Base-by-base conservation (phyloP, 2,797 vertebrate genomes). In the Acanthurus tractus region DNA sequence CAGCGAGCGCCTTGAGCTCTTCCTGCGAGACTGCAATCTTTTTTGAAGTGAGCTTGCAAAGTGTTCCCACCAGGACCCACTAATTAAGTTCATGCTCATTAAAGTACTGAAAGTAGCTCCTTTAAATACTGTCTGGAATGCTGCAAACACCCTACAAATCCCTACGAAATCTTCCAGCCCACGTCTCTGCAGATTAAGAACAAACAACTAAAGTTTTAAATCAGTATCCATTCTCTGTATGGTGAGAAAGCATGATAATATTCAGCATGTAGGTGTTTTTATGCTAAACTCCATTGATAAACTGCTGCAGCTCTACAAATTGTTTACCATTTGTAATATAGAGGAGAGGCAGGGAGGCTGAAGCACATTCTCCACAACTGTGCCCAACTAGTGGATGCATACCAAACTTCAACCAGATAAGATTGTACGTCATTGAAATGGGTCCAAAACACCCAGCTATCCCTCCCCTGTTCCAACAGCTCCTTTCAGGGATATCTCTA, bases 401-500 rank as follows among this genome's bases (percentile, higher is more conserved):
- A 92, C 93, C 93, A 93, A 83, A 85, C 86, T 89, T 65, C 53
- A 70, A 52, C 58, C 82, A 92, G 94, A 94, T 95, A 93, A 95
- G 94, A 94, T 93, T 94, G 84, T 80, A 70, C 83, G 83, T 79
- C 80, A 89, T 79, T 93, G 91, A 93, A 92, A 89, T 83, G 63
- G 76, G 72, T 89, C 89, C 92, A 91, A 87, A 89, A 81, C 86
- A 87, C 80, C 77, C 83, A 81, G 81, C 89, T 74, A 84, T 77
- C 85, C 74, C 85, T 69, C 78, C 67, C 76, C 78, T 76, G 36
- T 66, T 86, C 80, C 76, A 84, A 91, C 89, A 88, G 81, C 77
- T 94, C 93, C 90, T 92, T 92, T 91, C 88, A 90, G 84, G 86
- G 91, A 92, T 94, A 94, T 94, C 93, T 82, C 78, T 61, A 77